A percentile compares a stretch with the other conserved stretches of the same genome.
Conservation (phyloP, 1,140 invertebrate species). For the Drosophila kanapiae region DNA sequence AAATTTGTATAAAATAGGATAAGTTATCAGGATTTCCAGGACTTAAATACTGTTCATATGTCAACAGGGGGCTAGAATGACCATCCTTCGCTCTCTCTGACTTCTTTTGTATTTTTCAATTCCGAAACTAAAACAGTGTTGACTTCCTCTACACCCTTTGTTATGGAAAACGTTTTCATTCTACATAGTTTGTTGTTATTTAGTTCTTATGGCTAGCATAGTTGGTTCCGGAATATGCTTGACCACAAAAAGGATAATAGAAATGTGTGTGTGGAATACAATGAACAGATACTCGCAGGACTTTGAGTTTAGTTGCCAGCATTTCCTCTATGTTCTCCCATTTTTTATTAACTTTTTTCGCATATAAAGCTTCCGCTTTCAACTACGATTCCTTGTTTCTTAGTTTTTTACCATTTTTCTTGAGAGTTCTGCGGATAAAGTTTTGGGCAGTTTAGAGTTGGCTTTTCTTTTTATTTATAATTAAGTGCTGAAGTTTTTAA, state of each 20-base stretch:
- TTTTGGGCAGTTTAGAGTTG: neutral
- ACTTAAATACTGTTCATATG: neutral
- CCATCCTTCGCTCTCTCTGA: too few relatives aligned
- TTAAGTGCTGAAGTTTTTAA: neutral
- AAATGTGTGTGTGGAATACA: conserved; percentile 4
- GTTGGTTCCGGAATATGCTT: conserved; percentile 31
- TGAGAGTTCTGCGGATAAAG: neutral
- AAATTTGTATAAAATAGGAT: too few relatives aligned
- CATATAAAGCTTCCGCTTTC: conserved; percentile 13
- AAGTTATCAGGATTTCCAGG: neutral
- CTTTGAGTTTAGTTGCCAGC: conserved; percentile 13
- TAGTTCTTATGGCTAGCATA: conserved; percentile 13
- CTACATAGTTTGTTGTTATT: conserved; percentile 10
- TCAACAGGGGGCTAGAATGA: too few relatives aligned
- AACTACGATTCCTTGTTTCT: neutral
- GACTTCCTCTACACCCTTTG: conserved; percentile 8
- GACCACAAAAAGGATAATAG: conserved; percentile 28
- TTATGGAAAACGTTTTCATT: conserved; percentile 11
- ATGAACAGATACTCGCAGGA: conserved; percentile 5
- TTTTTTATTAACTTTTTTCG: neutral
- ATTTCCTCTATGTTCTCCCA: neutral
- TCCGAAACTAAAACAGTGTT: neutral
- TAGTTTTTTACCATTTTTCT: conserved; percentile 4
- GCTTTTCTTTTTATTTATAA: neutral
- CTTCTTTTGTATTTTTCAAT: neutral